Evolutionary conservation across 2,797 vertebrate species (phyloP).

Genomic region (Lagorchestes hirsutus): DNA sequence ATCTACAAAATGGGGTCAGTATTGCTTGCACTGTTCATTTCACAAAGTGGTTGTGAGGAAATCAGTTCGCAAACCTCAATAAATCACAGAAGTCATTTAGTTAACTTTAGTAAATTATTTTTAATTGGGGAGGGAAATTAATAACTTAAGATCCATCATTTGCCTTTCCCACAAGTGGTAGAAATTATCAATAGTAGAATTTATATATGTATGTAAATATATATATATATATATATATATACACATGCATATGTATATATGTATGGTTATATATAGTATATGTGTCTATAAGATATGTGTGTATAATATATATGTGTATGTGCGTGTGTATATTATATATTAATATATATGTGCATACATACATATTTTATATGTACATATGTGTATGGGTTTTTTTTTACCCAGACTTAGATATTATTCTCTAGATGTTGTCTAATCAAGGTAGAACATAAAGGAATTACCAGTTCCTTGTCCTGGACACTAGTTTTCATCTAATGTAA

Average conservation of each 20-base stretch:
- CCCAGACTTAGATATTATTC: not conserved
- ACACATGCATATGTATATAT: no score
- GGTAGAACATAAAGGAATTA: not conserved
- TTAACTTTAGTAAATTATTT: not conserved
- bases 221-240: no score
- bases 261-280: not conserved
- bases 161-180: not conserved
- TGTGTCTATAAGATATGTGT: no score
- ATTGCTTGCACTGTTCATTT: not conserved
- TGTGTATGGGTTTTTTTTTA: no score
- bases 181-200: not conserved
- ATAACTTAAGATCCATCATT: not conserved
- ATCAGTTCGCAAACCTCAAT: not conserved
- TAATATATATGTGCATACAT: no score
- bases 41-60: not conserved
- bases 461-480: not conserved
- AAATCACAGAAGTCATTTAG: not conserved
- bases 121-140: not conserved
- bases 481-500: not conserved
- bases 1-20: not conserved
- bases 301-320: no score
- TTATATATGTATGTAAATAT: not conserved
- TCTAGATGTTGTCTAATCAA: not conserved
- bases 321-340: no score
- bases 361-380: no score